A percentile compares a stretch with the other conserved stretches of the same genome.
phyloP scores from a whole-genome alignment of 2,113 vertebrate genomes.

The Gorsachius goisagi region DNA sequence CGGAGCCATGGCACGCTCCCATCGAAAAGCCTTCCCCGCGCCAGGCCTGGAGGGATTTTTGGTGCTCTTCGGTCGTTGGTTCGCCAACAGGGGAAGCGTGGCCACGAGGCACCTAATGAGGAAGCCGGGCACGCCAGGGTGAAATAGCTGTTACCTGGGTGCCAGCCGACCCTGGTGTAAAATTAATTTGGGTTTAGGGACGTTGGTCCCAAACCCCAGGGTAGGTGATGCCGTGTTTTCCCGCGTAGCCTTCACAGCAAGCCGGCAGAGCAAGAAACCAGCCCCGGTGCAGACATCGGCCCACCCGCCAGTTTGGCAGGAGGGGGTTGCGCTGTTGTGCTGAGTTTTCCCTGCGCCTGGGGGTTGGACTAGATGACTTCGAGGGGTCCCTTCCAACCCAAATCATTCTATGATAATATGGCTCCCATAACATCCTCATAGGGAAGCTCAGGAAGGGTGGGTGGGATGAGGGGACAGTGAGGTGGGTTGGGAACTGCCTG shows the following conservation, averaged over 20 bases:
- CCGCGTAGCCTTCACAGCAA: fast-evolving
- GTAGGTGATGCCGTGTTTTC: fast-evolving
- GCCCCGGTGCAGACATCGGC: neutral
- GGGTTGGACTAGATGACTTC: no score
- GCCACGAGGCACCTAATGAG: fast-evolving
- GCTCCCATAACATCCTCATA: no score
- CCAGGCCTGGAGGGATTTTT: neutral
- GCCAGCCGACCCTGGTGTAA: neutral
- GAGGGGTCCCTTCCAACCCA: no score
- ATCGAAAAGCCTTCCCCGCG: neutral
- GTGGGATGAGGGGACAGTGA: no score
- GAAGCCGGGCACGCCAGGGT: neutral
- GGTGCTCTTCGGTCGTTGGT: neutral
- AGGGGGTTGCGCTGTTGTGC: no score
- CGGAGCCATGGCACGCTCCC: neutral
- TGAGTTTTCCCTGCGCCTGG: no score
- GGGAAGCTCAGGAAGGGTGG: no score
- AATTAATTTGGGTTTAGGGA: neutral
- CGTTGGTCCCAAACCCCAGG: fast-evolving
- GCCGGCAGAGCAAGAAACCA: neutral
- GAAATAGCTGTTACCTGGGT: neutral
- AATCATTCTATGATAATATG: no score
- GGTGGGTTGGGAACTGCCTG: no score
- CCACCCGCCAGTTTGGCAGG: fast-evolving
- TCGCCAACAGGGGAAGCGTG: neutral